phyloP scores from a whole-genome alignment of 2,888 invertebrate genomes.

The Gastrophysa polygoni region DNA sequence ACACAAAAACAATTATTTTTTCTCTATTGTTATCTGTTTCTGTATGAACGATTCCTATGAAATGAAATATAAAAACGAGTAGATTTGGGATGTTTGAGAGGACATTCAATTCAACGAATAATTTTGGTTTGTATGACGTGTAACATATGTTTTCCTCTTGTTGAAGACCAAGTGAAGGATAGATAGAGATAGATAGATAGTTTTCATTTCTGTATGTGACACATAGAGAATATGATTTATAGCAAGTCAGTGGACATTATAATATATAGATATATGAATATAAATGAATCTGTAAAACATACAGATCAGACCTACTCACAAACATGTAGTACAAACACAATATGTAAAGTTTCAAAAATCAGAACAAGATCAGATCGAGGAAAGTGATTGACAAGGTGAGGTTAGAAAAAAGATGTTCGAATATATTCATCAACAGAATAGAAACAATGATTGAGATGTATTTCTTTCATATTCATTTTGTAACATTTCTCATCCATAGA shows the following conservation, averaged over 20 bases:
- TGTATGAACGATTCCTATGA: too few species aligned
- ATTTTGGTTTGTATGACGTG: too few species aligned
- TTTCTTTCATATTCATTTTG: constrained; percentile 5
- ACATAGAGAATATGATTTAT: constrained; percentile 7
- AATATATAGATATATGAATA: constrained; percentile 1
- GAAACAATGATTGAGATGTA: not conserved
- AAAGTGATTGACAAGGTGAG: not conserved
- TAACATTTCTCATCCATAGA: constrained; percentile 4
- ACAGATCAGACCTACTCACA: too few species aligned
- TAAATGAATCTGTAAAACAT: too few species aligned
- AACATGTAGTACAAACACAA: constrained; percentile 5
- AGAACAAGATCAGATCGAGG: not conserved
- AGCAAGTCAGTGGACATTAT: not conserved
- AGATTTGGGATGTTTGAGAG: too few species aligned
- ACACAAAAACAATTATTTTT: too few species aligned
- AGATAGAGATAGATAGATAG: constrained; percentile 8
- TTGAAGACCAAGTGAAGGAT: too few species aligned
- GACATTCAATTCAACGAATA: too few species aligned
- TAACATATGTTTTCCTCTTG: too few species aligned
- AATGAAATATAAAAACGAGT: too few species aligned
- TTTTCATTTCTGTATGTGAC: constrained; percentile 8
- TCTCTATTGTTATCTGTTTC: too few species aligned
- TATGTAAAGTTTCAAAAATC: not conserved
- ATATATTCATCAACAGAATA: not conserved
- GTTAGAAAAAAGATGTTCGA: not conserved